Conservation (phyloP, 1,140 invertebrate genomes). For the Cecropterus lyciades region DNA sequence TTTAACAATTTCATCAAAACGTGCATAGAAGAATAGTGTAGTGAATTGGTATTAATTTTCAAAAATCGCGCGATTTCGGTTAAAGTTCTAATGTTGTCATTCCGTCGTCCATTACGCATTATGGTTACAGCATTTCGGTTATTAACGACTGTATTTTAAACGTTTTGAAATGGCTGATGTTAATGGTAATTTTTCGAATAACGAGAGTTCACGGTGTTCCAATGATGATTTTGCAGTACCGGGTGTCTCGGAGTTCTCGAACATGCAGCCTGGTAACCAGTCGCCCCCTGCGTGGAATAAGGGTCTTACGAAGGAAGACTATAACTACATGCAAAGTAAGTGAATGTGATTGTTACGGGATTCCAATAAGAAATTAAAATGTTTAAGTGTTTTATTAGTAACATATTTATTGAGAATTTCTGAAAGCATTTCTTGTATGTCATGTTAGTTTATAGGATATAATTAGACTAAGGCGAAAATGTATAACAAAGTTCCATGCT, state of each 20-base stretch:
- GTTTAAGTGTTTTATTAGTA: too few relatives aligned
- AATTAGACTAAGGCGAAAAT: too few relatives aligned
- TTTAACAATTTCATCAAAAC: constrained; percentile 39
- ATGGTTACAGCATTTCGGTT: constrained; percentile 63
- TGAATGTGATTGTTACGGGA: constrained; percentile 38
- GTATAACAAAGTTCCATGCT: too few relatives aligned
- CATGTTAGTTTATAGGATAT: too few relatives aligned
- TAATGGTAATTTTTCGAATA: constrained; percentile 54
- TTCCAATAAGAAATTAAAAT: constrained; percentile 31
- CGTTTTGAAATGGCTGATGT: constrained; percentile 68
- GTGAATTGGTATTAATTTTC: constrained; percentile 50
- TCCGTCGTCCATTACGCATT: constrained; percentile 51
- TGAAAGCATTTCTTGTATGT: too few relatives aligned
- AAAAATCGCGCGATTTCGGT: constrained; percentile 73
- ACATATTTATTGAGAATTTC: background rate
- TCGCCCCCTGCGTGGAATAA: constrained; percentile 85
- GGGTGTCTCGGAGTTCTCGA: constrained; percentile 90
- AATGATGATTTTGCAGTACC: constrained; percentile 86
- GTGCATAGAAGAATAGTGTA: constrained; percentile 7
- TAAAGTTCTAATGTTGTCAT: constrained; percentile 73
- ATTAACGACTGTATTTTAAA: constrained; percentile 68
- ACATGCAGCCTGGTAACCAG: constrained; percentile 76
- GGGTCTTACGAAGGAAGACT: constrained; percentile 87
- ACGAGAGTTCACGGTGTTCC: constrained; percentile 60
- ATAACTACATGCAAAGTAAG: constrained; percentile 90